Base-by-base conservation (phyloP, 2,888 invertebrate species). In the Heliconius sara region DNA sequence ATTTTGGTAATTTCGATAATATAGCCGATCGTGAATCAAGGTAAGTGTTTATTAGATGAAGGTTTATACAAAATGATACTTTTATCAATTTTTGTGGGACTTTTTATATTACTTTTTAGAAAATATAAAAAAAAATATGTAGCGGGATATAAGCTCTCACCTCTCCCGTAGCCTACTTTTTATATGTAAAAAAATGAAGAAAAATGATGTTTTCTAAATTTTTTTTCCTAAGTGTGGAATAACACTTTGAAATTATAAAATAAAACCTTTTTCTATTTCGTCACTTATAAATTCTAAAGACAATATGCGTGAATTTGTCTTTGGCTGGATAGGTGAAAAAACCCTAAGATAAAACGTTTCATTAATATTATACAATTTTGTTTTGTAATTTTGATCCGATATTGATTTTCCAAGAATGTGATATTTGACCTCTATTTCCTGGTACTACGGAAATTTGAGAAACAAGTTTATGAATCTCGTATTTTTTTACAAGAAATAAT, bases 1-100 rank as follows among this genome's bases (percentile, higher is more conserved):
- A 72, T 70, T 79, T 70, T 16, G 57, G 22, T 67, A 30, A 68
- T 79, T 75, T 70, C 12, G 47, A 66, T 67, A 73, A 30, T 34
- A 73, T 73, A 73, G 12, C 6, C 39, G 72, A 73, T 73, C 57
- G 34, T 47, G 7, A 57, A 16, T 73, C 22, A 57, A 60, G 16
- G 30, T 57, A 19, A 57, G 4, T 22, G 47, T 57, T 22, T 57
- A 30, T 34, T 30, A 60, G 43, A 70, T 12, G 13, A 19, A 39
- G 7, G 3, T 70, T 70, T n/a, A n/a, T 68, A 68, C 5, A n/a
- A 39, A 68, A 68, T 39, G 12, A 12, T 27, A 30, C 30, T 10
- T 52, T 57, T 22, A 22, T 19, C 3, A 9, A 22, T 57, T 57
- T 57, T 47, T 12, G 19, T 47, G 16, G 16, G 16, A 34, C 1